phyloP scores from a whole-genome alignment of 2,113 vertebrate species.

The Cyphomyrus plagiostoma region DNA sequence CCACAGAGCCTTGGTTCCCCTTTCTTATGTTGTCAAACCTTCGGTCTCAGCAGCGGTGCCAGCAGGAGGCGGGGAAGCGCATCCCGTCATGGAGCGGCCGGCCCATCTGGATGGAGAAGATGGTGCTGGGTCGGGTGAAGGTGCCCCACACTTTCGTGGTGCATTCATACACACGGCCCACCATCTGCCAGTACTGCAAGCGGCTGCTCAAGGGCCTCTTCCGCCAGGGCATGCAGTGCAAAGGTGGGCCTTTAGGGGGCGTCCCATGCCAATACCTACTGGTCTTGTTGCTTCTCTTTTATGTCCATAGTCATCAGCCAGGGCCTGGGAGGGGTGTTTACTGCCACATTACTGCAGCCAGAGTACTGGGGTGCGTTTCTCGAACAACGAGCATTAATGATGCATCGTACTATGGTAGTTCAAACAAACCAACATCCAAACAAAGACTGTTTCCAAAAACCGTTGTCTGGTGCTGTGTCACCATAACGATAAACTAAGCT shows the following conservation, averaged over 20 bases:
- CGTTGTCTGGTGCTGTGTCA: not conserved
- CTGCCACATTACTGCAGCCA: not conserved
- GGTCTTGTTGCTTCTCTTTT: not conserved
- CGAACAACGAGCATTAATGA: no score
- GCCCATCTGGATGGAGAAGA: conserved; percentile 98
- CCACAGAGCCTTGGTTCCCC: not conserved
- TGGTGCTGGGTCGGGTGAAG: conserved; percentile 93
- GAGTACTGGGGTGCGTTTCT: not conserved
- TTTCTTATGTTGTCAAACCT: not conserved
- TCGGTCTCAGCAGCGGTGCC: conserved; percentile 59
- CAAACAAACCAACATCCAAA: no score
- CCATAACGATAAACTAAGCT: not conserved
- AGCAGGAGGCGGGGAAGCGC: conserved; percentile 88
- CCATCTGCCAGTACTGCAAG: conserved; percentile 97
- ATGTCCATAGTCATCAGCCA: not conserved
- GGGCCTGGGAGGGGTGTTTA: not conserved
- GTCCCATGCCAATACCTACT: not conserved
- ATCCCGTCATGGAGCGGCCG: conserved; percentile 93
- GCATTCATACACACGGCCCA: conserved; percentile 92
- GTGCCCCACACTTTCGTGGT: conserved; percentile 96
- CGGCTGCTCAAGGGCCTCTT: conserved; percentile 92
- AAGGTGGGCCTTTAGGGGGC: conserved; percentile 62
- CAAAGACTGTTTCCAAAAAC: no score
- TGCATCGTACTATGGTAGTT: no score
- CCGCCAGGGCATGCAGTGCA: conserved; percentile 98